Percentiles rank a stretch among this genome's conserved stretches.
Conservation (phyloP, 2,113 vertebrate genomes). For the Sialia sialis region DNA sequence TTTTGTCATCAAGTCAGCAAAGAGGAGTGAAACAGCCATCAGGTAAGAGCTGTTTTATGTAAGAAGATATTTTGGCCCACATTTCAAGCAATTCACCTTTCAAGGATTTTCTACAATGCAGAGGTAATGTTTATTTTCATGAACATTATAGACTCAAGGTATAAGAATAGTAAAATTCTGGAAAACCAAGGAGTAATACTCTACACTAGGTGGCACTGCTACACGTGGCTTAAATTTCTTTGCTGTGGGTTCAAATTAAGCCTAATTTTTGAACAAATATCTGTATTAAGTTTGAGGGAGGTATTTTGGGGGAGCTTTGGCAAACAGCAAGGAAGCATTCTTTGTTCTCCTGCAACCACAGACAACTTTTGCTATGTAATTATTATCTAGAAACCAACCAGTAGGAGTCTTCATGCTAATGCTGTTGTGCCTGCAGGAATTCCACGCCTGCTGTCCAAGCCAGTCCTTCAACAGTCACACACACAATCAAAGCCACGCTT, state of each 20-base stretch:
- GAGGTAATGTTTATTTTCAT: background rate
- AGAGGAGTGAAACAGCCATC: background rate
- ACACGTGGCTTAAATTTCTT: background rate
- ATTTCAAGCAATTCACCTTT: background rate
- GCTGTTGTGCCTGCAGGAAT: background rate
- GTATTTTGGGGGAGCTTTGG: background rate
- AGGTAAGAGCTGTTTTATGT: background rate
- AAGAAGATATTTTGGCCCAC: background rate
- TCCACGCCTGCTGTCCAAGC: background rate
- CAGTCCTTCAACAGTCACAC: background rate
- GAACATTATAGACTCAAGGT: background rate
- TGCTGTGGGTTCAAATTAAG: background rate
- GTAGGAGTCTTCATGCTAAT: background rate
- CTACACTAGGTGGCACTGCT: constrained; percentile 56
- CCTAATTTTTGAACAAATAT: background rate
- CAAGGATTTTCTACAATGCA: background rate
- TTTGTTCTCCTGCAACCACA: background rate
- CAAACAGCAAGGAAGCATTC: background rate
- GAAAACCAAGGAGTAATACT: background rate
- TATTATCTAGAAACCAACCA: background rate
- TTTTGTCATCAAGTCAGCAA: background rate
- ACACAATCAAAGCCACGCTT: background rate
- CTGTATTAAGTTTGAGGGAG: background rate
- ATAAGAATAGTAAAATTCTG: background rate
- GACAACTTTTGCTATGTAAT: background rate